Evolutionary conservation across 1,140 invertebrate species (phyloP), one percentile per base, ranked within the genome.

Genomic region (Zaprionus capensis): DNA sequence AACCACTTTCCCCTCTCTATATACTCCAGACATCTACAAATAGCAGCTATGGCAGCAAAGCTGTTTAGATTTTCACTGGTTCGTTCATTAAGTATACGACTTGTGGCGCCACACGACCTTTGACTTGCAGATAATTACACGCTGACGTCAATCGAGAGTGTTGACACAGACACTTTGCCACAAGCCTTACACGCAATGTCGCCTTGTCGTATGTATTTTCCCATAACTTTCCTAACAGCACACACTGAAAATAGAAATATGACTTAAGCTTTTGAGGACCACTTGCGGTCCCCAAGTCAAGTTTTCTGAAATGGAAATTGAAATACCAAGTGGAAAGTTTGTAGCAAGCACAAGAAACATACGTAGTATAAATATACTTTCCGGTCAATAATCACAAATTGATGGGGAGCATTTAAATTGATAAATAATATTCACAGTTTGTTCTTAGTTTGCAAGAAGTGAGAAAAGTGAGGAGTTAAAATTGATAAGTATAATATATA

Each of bases 91-190:
- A 36, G 44, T 70, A 70, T 53, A 12, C 58, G 12, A 51, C 15
- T 31, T 59, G 46, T 53, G 57, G 56, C 34, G 15, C 17, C 31
- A 11, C 26, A 66, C 66, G 66, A 49, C 41, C 41, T 20, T 34
- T 73, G 44, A 15, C 56, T 57, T 53, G 56, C 71, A 69, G 72
- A 81, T 83, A 82, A 82, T 82, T 82, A 83, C 80, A 55, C 56
- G 57, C 71, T 84, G 81, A 84, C 82, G 81, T 84, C 82, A 84
- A 65, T 51, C 4, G 46, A 14, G 46, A 14, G 46, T 51, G 46
- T 51, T 81, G 49, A n/a, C 51, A 62, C 55, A 55, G 62, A 59
- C 51, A 80, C 53, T 31, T 31, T 56, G 6, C 44, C 36, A 31
- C 58, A 67, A 28, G 31, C 17, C 17, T 20, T 53, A 34, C 74